Conservation (phyloP, 1,140 invertebrate species). For the Sycophila sp. region DNA sequence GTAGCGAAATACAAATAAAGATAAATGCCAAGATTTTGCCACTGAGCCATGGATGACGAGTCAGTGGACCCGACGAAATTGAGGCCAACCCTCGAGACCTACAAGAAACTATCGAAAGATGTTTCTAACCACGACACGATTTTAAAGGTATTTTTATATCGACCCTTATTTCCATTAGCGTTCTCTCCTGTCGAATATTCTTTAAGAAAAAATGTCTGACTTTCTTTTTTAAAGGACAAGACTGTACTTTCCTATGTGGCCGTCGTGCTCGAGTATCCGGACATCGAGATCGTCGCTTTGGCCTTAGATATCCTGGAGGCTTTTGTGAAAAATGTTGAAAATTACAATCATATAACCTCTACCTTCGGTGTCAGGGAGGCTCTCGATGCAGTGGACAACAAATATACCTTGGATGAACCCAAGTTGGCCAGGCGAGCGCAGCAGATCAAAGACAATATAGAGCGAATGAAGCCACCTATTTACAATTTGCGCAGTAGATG, state of each 20-base stretch:
- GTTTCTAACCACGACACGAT: conserved; percentile 64
- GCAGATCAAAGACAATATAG: conserved; percentile 59
- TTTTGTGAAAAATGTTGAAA: conserved; percentile 63
- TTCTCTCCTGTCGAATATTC: conserved; percentile 5
- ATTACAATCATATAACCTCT: conserved; percentile 64
- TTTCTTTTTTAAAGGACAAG: conserved; percentile 60
- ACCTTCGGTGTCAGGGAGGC: conserved; percentile 64
- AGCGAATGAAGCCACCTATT: conserved; percentile 64
- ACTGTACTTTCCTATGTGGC: conserved; percentile 63
- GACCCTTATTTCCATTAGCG: conserved; percentile 22
- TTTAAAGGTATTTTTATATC: conserved; percentile 57
- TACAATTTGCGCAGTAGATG: conserved; percentile 63
- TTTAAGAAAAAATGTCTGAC: too few relatives aligned
- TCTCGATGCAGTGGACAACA: conserved; percentile 59
- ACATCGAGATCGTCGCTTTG: conserved; percentile 56
- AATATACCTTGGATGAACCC: conserved; percentile 55
- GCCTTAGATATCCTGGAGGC: conserved; percentile 60
- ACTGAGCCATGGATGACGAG: conserved; percentile 57
- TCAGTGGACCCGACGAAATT: conserved; percentile 57
- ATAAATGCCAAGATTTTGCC: conserved; percentile 50
- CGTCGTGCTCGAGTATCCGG: conserved; percentile 61
- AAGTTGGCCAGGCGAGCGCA: conserved; percentile 58
- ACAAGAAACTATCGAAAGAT: conserved; percentile 61
- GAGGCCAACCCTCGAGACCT: conserved; percentile 58
- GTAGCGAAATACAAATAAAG: background rate